Conservation (phyloP, 2,797 vertebrate species). For the Lagodon rhomboides region DNA sequence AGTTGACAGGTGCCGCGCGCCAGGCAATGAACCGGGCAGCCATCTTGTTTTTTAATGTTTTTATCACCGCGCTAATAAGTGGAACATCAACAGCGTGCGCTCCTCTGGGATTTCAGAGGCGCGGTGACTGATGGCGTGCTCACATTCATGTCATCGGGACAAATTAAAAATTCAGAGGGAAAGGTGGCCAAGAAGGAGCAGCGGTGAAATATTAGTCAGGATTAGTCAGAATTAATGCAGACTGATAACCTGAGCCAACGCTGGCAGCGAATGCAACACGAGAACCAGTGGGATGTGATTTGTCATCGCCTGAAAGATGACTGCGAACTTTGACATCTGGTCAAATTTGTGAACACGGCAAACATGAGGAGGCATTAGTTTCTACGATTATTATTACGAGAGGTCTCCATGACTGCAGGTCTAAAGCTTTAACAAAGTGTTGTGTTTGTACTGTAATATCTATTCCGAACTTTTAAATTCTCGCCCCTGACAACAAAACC, state of each 20-base stretch:
- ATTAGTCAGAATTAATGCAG: conserved; percentile 1
- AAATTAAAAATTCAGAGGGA: conserved; percentile 5
- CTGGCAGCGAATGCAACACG: background rate
- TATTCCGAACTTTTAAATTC: no score
- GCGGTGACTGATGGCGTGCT: background rate
- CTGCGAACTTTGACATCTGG: no score
- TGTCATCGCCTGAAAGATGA: background rate
- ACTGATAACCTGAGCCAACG: background rate
- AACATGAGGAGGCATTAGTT: no score
- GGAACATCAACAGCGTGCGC: conserved; percentile 19
- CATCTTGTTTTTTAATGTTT: background rate
- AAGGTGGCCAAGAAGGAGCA: background rate
- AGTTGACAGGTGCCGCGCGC: conserved; percentile 35
- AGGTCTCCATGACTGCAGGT: no score
- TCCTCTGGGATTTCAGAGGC: background rate
- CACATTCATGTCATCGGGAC: background rate
- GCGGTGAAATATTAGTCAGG: background rate
- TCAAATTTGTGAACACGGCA: no score
- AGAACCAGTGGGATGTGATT: background rate
- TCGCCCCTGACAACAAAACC: no score
- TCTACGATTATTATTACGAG: no score
- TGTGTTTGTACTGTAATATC: no score
- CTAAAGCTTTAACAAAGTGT: no score
- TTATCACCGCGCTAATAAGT: conserved; percentile 31
- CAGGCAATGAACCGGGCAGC: conserved; percentile 11